phyloP scores from a whole-genome alignment of 2,113 vertebrate genomes.

The Neopipo cinnamomea region DNA sequence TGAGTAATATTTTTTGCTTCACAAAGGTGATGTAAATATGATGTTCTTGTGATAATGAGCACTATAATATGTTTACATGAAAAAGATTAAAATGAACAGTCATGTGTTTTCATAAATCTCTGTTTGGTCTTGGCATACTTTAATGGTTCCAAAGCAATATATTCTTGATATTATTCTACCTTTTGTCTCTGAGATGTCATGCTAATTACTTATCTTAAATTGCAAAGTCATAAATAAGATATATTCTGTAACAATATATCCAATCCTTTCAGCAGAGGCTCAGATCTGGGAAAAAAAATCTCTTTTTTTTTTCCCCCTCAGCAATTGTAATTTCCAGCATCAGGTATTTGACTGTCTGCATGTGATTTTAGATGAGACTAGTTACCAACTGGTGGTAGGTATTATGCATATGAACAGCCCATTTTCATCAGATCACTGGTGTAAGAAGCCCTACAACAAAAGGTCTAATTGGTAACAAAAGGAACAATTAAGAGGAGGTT shows the following conservation, averaged over 20 bases:
- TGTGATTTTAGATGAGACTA: not conserved
- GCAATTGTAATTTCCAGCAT: not conserved
- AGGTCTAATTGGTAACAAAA: slow-evolving; percentile 4
- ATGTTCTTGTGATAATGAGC: not conserved
- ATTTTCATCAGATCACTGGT: slow-evolving; percentile 1
- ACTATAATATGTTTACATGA: not conserved
- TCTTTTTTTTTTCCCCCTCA: not conserved
- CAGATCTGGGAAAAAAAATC: not conserved
- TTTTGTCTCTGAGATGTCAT: not conserved
- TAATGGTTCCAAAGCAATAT: not conserved
- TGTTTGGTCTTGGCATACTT: not conserved
- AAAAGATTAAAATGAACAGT: not conserved
- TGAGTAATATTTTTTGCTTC: not conserved
- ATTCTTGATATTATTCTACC: not conserved
- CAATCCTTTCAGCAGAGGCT: not conserved
- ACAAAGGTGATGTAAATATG: not conserved
- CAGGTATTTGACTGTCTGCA: not conserved
- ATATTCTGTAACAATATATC: not conserved
- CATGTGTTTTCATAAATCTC: not conserved
- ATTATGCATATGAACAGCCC: not conserved
- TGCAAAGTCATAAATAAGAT: not conserved
- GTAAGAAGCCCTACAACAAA: not conserved
- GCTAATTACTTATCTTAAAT: not conserved
- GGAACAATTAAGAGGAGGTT: not conserved
- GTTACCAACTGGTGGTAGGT: not conserved